Conservation (phyloP, 2,797 vertebrate species). For the Macrochelys suwanniensis region DNA sequence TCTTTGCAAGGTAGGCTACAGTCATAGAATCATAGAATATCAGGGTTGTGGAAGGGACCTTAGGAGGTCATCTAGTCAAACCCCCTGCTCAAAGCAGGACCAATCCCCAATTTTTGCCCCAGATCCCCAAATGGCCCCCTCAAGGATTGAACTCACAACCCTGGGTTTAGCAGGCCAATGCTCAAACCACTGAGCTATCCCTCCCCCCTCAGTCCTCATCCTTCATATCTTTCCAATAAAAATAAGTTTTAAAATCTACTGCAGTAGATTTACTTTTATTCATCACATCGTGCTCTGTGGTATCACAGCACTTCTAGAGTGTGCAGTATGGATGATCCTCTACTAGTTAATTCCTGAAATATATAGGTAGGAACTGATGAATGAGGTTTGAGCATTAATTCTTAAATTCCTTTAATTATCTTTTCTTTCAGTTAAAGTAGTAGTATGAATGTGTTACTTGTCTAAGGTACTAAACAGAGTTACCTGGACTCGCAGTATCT, state of each 20-base stretch:
- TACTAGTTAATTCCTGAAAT: not conserved
- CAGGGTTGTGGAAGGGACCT: no score
- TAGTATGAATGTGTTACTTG: not conserved
- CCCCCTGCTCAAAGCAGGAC: no score
- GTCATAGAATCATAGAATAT: no score
- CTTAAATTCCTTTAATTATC: not conserved
- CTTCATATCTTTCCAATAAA: not conserved
- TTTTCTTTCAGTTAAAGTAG: not conserved
- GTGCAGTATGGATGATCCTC: not conserved
- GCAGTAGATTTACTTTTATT: not conserved
- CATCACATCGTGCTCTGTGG: not conserved
- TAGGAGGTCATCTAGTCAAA: no score
- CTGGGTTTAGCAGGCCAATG: no score
- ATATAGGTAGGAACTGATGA: not conserved
- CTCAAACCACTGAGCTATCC: no score
- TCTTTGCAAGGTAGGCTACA: conserved; percentile 52
- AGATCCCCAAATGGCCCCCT: no score
- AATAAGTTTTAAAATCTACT: conserved; percentile 17
- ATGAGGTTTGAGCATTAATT: not conserved
- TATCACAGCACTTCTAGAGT: not conserved
- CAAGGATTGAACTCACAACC: no score
- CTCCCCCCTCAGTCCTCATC: conserved; percentile 44
- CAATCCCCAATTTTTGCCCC: no score
- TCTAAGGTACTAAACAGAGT: not conserved
- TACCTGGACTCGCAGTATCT: not conserved